These are phyloP conservation scores for Galbula dea DNA, from an alignment of 2,113 vertebrate species.

Conservation along the genomic window DNA sequence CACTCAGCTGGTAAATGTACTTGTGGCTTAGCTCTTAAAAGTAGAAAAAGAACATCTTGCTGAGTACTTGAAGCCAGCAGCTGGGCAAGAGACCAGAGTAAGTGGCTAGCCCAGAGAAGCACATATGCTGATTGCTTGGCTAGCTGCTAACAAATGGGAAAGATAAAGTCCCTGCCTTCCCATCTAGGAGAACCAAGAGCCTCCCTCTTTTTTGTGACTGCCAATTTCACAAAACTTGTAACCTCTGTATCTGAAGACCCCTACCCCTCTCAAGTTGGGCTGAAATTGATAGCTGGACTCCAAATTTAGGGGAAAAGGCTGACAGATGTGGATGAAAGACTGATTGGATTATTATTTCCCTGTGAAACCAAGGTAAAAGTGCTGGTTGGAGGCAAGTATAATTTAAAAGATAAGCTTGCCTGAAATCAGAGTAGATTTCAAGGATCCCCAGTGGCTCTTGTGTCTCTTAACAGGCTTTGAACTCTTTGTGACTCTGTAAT, in stretches of 20 bases:
- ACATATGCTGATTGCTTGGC: background rate
- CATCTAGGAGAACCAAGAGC: background rate
- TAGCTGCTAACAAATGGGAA: background rate
- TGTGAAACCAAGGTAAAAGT: background rate
- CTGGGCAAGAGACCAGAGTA: background rate
- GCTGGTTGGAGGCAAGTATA: background rate
- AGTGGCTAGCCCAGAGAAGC: background rate
- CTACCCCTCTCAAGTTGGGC: background rate
- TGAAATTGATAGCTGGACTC: background rate
- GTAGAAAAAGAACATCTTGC: background rate
- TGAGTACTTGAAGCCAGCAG: background rate
- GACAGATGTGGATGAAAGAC: background rate
- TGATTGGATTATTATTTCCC: background rate
- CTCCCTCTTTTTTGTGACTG: background rate
- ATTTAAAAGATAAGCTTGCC: background rate
- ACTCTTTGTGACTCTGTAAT: slow-evolving; percentile 39
- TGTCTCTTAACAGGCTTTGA: slow-evolving; percentile 38
- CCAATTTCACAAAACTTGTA: background rate
- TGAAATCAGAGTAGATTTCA: background rate
- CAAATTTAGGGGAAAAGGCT: background rate
- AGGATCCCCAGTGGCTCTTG: slow-evolving; percentile 14
- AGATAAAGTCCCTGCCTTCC: background rate
- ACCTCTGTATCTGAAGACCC: background rate
- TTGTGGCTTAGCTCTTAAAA: background rate
- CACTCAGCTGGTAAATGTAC: background rate